Evolutionary conservation across 2,888 invertebrate species (phyloP).

Genomic region (Cephus sareptanus): DNA sequence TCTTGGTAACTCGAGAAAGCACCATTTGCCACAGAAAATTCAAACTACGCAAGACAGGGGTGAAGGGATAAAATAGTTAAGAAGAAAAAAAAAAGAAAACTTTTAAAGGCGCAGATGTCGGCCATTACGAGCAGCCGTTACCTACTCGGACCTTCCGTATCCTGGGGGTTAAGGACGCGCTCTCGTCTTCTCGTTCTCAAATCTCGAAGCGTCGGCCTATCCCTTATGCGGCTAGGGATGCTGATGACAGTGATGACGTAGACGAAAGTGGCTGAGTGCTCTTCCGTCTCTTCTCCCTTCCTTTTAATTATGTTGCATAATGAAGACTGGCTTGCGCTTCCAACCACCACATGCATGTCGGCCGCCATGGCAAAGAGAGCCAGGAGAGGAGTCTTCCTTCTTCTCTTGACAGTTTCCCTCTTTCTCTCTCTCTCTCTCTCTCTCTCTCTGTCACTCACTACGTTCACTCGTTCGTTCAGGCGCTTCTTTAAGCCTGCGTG

Average conservation of each 20-base stretch:
- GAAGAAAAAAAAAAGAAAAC: conserved; percentile 22
- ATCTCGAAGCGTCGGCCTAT: too few species aligned
- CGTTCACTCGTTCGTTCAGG: background rate
- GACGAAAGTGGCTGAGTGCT: background rate
- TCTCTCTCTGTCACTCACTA: background rate
- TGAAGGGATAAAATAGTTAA: conserved; percentile 9
- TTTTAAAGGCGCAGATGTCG: conserved; percentile 29
- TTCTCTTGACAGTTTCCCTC: background rate
- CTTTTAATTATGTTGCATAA: background rate
- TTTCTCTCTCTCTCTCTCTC: background rate
- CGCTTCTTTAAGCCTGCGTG: conserved; percentile 20
- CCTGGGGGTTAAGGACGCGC: too few species aligned
- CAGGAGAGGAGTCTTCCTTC: too few species aligned
- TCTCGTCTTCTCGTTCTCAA: too few species aligned
- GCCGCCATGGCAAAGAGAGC: too few species aligned
- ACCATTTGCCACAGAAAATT: too few species aligned
- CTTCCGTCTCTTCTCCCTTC: conserved; percentile 13
- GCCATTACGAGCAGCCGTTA: conserved; percentile 31
- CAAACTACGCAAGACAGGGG: conserved; percentile 6
- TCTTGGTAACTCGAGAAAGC: too few species aligned
- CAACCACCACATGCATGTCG: too few species aligned
- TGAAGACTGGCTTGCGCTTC: too few species aligned
- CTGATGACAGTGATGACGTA: too few species aligned
- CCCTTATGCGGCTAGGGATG: too few species aligned
- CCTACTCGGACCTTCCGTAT: background rate